Conservation (phyloP, 2,888 invertebrate species). For the Macaria notata region DNA sequence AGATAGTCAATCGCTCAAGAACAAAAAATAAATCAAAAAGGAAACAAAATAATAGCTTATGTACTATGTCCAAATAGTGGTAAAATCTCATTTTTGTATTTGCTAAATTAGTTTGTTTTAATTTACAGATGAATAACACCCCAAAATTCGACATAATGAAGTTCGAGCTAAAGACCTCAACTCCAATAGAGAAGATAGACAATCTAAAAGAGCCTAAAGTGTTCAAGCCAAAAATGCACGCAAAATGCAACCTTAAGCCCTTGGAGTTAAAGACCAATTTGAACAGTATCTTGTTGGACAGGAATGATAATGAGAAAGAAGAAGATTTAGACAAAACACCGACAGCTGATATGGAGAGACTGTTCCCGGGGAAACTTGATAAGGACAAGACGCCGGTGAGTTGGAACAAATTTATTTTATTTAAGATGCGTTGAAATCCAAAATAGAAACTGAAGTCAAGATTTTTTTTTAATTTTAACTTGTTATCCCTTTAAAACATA, state of each 20-base stretch:
- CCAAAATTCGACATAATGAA: slow-evolving; percentile 37
- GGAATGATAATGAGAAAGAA: slow-evolving; percentile 78
- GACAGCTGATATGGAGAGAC: slow-evolving; percentile 54
- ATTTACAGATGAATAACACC: slow-evolving; percentile 21
- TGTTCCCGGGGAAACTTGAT: slow-evolving; percentile 49
- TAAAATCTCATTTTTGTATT: no score
- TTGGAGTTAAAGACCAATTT: slow-evolving; percentile 80
- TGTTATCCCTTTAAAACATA: no score
- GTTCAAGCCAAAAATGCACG: slow-evolving; percentile 63
- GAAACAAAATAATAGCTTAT: no score
- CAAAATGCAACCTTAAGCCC: slow-evolving; percentile 76
- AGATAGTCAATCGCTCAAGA: no score
- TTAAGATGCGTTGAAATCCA: no score
- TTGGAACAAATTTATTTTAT: slow-evolving; percentile 8
- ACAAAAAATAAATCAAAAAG: no score
- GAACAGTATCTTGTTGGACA: slow-evolving; percentile 60
- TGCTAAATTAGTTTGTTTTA: no score
- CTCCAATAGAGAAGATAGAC: slow-evolving; percentile 33
- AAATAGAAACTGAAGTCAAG: no score
- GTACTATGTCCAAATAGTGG: no score
- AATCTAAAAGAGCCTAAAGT: slow-evolving; percentile 44
- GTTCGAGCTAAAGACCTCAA: slow-evolving; percentile 33
- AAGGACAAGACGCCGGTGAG: slow-evolving; percentile 73
- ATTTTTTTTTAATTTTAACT: no score
- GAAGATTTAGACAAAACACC: slow-evolving; percentile 64